phyloP scores from a whole-genome alignment of 2,113 vertebrate genomes.

The Gymnorhina tibicen region DNA sequence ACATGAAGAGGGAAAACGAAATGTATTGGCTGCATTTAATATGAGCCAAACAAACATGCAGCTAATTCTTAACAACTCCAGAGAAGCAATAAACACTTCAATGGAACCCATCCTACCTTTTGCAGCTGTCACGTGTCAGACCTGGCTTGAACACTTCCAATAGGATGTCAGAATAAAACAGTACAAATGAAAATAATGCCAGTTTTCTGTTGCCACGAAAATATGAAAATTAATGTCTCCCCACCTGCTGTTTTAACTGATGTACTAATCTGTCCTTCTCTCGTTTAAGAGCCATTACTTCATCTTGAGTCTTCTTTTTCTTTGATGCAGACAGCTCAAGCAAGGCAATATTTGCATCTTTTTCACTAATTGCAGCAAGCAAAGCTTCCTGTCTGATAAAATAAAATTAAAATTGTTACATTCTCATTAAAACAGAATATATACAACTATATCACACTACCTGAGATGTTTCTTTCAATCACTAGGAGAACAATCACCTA shows the following conservation, averaged over 20 bases:
- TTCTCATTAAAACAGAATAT: background rate
- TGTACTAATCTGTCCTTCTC: conserved; percentile 97
- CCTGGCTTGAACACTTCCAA: conserved; percentile 7
- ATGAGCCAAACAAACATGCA: conserved; percentile 20
- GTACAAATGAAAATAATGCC: background rate
- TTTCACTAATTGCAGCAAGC: conserved; percentile 98
- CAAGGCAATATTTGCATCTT: conserved; percentile 98
- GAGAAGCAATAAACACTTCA: background rate
- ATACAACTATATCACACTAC: background rate
- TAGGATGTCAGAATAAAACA: conserved; percentile 16
- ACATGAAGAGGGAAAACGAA: conserved; percentile 23
- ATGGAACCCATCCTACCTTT: conserved; percentile 28
- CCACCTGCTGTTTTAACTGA: conserved; percentile 97
- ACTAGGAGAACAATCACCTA: background rate
- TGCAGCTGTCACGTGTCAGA: background rate
- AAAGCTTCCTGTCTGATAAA: conserved; percentile 92
- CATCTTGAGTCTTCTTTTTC: conserved; percentile 98
- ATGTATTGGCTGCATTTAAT: background rate
- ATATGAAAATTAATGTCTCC: conserved; percentile 27
- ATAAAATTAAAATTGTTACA: conserved; percentile 32
- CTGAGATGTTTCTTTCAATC: background rate
- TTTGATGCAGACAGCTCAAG: conserved; percentile 97
- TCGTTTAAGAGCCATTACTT: conserved; percentile 92
- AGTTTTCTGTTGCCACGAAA: background rate
- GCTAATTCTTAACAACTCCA: background rate